phyloP scores from a whole-genome alignment of 1,140 invertebrate species.

The Pseudomyrmex dendroicus region DNA sequence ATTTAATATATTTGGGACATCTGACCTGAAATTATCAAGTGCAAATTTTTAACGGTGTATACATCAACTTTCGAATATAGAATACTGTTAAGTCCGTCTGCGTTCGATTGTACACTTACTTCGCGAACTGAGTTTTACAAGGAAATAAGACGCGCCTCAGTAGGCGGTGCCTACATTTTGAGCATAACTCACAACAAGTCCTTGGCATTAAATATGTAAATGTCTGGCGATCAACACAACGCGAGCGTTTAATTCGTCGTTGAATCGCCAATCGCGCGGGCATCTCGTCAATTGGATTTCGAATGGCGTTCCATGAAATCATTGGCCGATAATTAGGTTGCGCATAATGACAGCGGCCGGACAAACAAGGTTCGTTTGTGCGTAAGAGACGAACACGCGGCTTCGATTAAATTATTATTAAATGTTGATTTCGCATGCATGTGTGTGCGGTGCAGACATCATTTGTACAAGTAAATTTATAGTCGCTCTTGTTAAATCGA shows the following conservation, averaged over 20 bases:
- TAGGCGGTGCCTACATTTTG: slow-evolving; percentile 72
- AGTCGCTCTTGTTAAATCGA: not conserved
- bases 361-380: slow-evolving; percentile 65
- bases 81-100: not conserved
- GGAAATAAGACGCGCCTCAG: slow-evolving; percentile 48
- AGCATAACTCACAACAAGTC: slow-evolving; percentile 75
- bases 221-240: slow-evolving; percentile 63
- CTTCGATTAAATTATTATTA: slow-evolving; percentile 72
- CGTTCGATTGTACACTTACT: not conserved
- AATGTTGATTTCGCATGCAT: slow-evolving; percentile 47
- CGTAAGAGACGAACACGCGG: slow-evolving; percentile 24
- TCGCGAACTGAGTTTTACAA: slow-evolving; percentile 5
- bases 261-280: slow-evolving; percentile 70
- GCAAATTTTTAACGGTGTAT: slow-evolving; percentile 12
- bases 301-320: slow-evolving; percentile 71
- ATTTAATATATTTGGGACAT: not conserved
- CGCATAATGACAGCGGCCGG: slow-evolving; percentile 68
- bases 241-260: slow-evolving; percentile 77
- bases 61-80: not conserved
- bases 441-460: not conserved
- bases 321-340: slow-evolving; percentile 74
- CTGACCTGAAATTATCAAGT: not conserved
- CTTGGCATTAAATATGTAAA: slow-evolving; percentile 82
- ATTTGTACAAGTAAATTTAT: slow-evolving; percentile 38
- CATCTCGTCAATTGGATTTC: slow-evolving; percentile 72